Evolutionary conservation across 2,888 invertebrate genomes (phyloP).

Genomic region (Ditula angustiorana): DNA sequence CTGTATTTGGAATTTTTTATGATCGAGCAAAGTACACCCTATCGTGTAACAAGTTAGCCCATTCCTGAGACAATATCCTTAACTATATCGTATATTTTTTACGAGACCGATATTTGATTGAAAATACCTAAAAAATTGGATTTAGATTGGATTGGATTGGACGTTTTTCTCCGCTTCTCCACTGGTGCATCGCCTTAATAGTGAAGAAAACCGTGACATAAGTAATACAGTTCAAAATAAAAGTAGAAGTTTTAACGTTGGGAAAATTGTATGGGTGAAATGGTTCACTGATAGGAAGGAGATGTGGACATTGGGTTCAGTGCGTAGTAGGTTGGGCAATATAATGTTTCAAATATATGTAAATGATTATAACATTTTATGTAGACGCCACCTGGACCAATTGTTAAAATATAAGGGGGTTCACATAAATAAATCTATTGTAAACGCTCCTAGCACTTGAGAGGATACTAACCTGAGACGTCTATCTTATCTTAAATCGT

Average conservation of each 20-base stretch:
- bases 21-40: too few relatives aligned
- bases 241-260: constrained; percentile 2
- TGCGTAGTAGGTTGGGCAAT: constrained; percentile 10
- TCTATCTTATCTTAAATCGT: background rate
- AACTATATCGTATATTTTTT: too few relatives aligned
- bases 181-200: too few relatives aligned
- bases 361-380: background rate
- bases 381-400: constrained; percentile 17
- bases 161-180: too few relatives aligned
- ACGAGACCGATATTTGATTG: too few relatives aligned
- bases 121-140: too few relatives aligned
- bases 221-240: background rate
- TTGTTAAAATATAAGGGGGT: constrained; percentile 9
- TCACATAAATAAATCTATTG: background rate
- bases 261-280: constrained; percentile 2
- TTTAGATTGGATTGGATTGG: too few relatives aligned
- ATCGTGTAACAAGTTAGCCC: too few relatives aligned
- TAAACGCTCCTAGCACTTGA: constrained; percentile 8
- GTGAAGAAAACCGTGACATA: too few relatives aligned
- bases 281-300: constrained; percentile 23
- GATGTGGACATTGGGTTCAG: constrained; percentile 18
- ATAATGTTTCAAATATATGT: constrained; percentile 14
- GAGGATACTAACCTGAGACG: constrained; percentile 8
- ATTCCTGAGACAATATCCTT: too few relatives aligned
- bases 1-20: too few relatives aligned